These are phyloP conservation scores for Sabatieria punctata DNA, from an alignment of 2,888 invertebrate species.

Conservation along the genomic window DNA sequence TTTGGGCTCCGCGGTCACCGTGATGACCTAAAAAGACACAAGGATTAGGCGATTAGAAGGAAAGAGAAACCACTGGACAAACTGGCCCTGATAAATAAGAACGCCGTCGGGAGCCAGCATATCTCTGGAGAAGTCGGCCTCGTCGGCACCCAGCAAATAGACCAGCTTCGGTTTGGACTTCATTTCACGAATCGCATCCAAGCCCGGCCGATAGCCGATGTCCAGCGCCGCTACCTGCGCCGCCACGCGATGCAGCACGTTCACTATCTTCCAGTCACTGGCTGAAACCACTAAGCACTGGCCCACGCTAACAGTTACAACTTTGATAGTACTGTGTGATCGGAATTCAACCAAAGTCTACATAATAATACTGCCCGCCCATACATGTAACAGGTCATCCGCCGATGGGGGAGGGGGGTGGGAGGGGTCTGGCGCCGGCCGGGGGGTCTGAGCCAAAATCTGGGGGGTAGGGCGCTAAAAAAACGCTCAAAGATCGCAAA, in stretches of 20 bases:
- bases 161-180: conserved; percentile 50
- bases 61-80: too few species aligned
- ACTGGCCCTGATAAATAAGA: conserved; percentile 54
- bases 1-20: conserved; percentile 76
- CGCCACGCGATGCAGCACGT: conserved; percentile 79
- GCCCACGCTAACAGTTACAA: too few species aligned
- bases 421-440: too few species aligned
- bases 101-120: conserved; percentile 62
- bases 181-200: conserved; percentile 43
- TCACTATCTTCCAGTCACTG: conserved; percentile 67
- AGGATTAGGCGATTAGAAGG: background rate
- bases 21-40: conserved; percentile 63
- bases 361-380: too few species aligned
- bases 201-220: conserved; percentile 69
- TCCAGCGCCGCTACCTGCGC: conserved; percentile 76
- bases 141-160: conserved; percentile 84
- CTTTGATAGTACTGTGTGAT: too few species aligned
- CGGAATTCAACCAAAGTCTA: too few species aligned
- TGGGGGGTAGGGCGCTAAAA: too few species aligned
- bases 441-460: too few species aligned
- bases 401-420: too few species aligned
- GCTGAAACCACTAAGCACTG: too few species aligned
- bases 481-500: too few species aligned
- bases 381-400: too few species aligned
- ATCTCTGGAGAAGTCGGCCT: conserved; percentile 53